Conservation (phyloP, 1,140 invertebrate species). For the Chionoecetes opilio region DNA sequence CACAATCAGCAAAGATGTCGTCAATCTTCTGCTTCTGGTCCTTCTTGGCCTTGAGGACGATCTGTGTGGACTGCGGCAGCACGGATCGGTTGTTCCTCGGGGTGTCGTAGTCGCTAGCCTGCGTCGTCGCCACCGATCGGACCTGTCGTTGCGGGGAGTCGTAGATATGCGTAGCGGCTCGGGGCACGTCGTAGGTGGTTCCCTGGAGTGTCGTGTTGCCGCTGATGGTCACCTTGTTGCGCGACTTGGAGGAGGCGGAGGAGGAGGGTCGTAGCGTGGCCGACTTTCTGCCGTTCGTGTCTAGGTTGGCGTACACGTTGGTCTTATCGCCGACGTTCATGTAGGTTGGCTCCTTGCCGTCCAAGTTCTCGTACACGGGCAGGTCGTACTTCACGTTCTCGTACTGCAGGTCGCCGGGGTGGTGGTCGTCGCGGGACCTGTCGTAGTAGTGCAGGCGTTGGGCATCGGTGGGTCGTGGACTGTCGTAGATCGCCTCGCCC, state of each 20-base stretch:
- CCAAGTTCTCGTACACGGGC: conserved; percentile 80
- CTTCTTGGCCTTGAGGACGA: conserved; percentile 76
- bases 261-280: neutral
- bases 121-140: conserved; percentile 65
- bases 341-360: conserved; percentile 80
- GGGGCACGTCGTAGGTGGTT: conserved; percentile 80
- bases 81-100: conserved; percentile 79
- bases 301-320: conserved; percentile 74
- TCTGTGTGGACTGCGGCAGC: conserved; percentile 72
- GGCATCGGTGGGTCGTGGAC: conserved; percentile 71
- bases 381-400: conserved; percentile 79
- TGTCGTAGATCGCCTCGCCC: conserved; percentile 81
- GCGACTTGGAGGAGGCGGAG: conserved; percentile 63
- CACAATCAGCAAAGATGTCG: conserved; percentile 81
- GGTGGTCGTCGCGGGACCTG: conserved; percentile 58
- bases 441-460: conserved; percentile 71
- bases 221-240: conserved; percentile 56
- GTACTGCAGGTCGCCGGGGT: conserved; percentile 72
- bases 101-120: conserved; percentile 79
- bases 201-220: conserved; percentile 66
- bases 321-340: conserved; percentile 74
- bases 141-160: conserved; percentile 80
- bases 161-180: conserved; percentile 81
- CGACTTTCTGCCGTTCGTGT: conserved; percentile 42
- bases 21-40: conserved; percentile 79